Percentiles rank a stretch among this genome's conserved stretches.
phyloP scores from a whole-genome alignment of 2,888 invertebrate species.

The Watsonalla cultraria region DNA sequence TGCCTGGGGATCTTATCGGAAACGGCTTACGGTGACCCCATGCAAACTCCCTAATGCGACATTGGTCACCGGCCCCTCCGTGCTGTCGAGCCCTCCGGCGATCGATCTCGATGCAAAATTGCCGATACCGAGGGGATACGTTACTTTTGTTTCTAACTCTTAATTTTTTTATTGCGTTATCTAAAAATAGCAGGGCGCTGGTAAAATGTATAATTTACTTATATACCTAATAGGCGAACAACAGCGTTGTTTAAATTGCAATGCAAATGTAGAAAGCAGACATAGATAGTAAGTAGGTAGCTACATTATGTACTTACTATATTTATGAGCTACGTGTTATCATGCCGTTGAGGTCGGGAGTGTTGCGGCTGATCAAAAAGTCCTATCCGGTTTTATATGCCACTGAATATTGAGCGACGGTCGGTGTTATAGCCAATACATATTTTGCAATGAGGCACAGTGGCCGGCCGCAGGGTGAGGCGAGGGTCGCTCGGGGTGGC shows the following conservation, averaged over 20 bases:
- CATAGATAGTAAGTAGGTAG: too few relatives aligned
- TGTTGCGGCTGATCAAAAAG: slow-evolving; percentile 51
- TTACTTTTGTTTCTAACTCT: slow-evolving; percentile 57
- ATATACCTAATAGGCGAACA: too few relatives aligned
- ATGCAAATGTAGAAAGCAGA: too few relatives aligned
- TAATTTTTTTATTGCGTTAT: slow-evolving; percentile 62
- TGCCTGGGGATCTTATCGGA: slow-evolving; percentile 74
- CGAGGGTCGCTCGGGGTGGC: slow-evolving; percentile 13
- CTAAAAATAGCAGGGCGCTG: slow-evolving; percentile 16
- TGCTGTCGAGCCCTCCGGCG: slow-evolving; percentile 42
- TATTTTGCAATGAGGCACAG: slow-evolving; percentile 50
- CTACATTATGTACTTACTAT: neutral
- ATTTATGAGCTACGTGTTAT: slow-evolving; percentile 4
- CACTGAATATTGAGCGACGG: slow-evolving; percentile 63
- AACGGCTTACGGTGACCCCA: slow-evolving; percentile 78
- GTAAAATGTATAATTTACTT: too few relatives aligned
- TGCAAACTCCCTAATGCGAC: slow-evolving; percentile 75
- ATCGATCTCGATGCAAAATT: slow-evolving; percentile 77
- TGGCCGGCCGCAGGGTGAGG: slow-evolving; percentile 15
- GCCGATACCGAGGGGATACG: slow-evolving; percentile 50
- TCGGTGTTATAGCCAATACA: slow-evolving; percentile 27
- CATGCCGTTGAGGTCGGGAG: slow-evolving; percentile 28
- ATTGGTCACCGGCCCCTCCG: slow-evolving; percentile 52
- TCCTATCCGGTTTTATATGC: slow-evolving; percentile 56
- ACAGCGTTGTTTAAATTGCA: too few relatives aligned